Base-by-base conservation (phyloP, 2,113 vertebrate species). In the Apistogramma diplotaenia region DNA sequence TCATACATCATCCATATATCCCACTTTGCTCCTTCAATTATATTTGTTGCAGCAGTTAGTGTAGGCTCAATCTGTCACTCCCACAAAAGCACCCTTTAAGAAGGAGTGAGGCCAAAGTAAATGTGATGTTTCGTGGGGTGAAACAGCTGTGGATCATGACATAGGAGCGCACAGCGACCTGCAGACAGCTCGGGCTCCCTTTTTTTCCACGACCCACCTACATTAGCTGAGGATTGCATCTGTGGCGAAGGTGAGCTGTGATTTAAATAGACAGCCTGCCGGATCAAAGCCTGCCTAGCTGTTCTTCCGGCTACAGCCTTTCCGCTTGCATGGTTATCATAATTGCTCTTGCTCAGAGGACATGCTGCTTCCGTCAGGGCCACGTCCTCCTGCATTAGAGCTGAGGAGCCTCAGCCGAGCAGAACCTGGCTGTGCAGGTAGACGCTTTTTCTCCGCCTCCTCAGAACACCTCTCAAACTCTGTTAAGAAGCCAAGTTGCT, bases 261-360 rank as follows among this genome's bases (percentile, higher is more conserved):
- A 89, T 87, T 89, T 83, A 83, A 87, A 90, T 67, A 89, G 88
- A 79, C 79, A 81, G 84, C 80, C 83, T 81, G 87, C 55, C 11
- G 76, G 86, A 94, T 92, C 89, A 92, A 90, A 93, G 81, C 74
- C 73, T 19, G 72, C 19, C 81, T 72, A 25, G 37, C 84, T 75
- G 81, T 79, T 83, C 87, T 86, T 79, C 78, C 75, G 85, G 88
- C 83, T 82, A 2, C 75, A 78, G 79, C 72, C 81, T 77, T 93
- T 94, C 90, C 89, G 76, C 94, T 86, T 79, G 81, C 88, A 82
- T 92, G 91, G 88, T 90, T 90, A 87, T 81, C 84, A 89, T 93
- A 93, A 94, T 94, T 93, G 88, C 85, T 86, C 90, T 89, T 91
- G 88, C 87, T 94, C 84, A 85, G 84, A 86, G 83, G 89, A 93